Base-by-base conservation (phyloP, 2,113 vertebrate genomes). In the Arvicanthis niloticus region DNA sequence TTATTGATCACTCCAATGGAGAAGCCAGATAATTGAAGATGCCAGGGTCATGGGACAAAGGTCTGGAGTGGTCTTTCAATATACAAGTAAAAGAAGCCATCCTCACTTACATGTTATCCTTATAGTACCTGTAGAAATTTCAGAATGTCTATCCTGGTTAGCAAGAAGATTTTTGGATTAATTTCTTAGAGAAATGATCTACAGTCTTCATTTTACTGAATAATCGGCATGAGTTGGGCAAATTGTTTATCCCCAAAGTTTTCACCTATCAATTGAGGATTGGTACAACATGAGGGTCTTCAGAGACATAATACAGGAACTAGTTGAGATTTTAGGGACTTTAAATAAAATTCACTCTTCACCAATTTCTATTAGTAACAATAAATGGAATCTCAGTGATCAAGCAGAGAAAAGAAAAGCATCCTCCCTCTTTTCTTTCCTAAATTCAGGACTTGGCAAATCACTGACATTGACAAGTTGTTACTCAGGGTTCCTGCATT, bases 391-490 rank as follows among this genome's bases (percentile, higher is more conserved):
- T 40, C 70, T 76, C 68, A 80, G 12, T 62, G 58, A 96, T 65
- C 40, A 42, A 94, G 6, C 70, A 94, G 22, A 85, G 42, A 88
- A 94, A 70, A 85, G 42, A 88, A 94, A 65, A 94, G 40, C 16
- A 75, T 24, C 40, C 17, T 89, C 51, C 72, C 22, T 84, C 17
- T 90, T 91, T 82, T 40, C 12, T 76, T 91, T 85, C 26, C 58
- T 65, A 11, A 97, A 82, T 93, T 37, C 1, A 84, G n/a, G 31
- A 85, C 12, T 93, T 93, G 16, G 22, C 76, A 97, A 96, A 96
- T 58, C 60, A 60, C 85, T 81, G 65, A 80, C 0, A 29, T 13
- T 80, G 21, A n/a, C 26, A 92, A 75, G 31, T 70, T 78, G 29
- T 42, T 89, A 77, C 81, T 93, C n/a, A 45, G 76, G 29, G 62